These are phyloP conservation scores for Drosophila maculinotata DNA, from an alignment of 2,888 invertebrate species.

Conservation along the genomic window DNA sequence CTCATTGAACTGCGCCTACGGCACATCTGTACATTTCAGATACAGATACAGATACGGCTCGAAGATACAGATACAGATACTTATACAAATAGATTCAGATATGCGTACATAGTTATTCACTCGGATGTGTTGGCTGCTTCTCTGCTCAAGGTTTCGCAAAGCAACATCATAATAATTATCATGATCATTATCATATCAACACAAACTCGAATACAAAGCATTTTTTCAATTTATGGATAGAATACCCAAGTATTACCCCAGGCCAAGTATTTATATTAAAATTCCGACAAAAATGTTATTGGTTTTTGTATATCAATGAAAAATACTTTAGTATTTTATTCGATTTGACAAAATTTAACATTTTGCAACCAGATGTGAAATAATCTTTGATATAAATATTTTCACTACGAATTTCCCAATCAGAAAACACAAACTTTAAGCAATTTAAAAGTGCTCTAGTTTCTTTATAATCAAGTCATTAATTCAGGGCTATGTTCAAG, in stretches of 20 bases:
- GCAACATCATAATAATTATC: conserved; percentile 19
- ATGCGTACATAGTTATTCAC: conserved; percentile 11
- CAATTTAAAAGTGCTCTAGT: conserved; percentile 58
- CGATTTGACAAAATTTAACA: too few relatives aligned
- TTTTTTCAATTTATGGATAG: conserved; percentile 28
- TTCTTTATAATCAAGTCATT: conserved; percentile 20
- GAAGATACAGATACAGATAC: conserved; percentile 3
- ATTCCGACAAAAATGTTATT: neutral
- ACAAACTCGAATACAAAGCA: conserved; percentile 34
- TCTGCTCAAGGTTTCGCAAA: conserved; percentile 45
- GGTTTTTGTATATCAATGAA: too few relatives aligned
- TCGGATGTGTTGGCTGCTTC: conserved; percentile 22
- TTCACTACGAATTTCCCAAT: too few relatives aligned
- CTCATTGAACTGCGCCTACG: conserved; percentile 75
- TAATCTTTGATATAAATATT: too few relatives aligned
- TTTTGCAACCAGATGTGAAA: too few relatives aligned
- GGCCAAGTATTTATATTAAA: conserved; percentile 3
- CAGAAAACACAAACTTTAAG: too few relatives aligned
- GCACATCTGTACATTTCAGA: conserved; percentile 14
- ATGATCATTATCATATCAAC: conserved; percentile 29
- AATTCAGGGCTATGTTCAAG: conserved; percentile 13
- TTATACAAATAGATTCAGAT: conserved; percentile 1
- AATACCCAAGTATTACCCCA: conserved; percentile 8
- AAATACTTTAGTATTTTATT: too few relatives aligned
- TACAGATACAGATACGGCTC: conserved; percentile 25